Percentiles rank a stretch among this genome's conserved stretches.
These are phyloP conservation scores for Oxycera nigricornis DNA, from an alignment of 2,888 invertebrate genomes.

Conservation along the genomic window DNA sequence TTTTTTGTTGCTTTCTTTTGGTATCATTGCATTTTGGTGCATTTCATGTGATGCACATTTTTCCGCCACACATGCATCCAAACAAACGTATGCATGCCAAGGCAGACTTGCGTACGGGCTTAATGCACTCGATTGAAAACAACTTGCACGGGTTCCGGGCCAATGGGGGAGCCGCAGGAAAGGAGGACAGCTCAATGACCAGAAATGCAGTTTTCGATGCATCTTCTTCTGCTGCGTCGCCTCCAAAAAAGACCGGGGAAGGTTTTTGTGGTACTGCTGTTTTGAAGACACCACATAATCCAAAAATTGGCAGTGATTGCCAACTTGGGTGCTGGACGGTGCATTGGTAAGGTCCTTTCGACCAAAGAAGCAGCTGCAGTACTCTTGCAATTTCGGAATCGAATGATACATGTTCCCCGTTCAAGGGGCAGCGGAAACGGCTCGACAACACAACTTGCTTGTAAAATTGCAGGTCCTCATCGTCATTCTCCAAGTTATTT, in stretches of 20 bases:
- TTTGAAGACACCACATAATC: constrained; percentile 19
- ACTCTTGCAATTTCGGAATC: no score
- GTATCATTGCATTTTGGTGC: constrained; percentile 26
- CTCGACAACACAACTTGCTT: no score
- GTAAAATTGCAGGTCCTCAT: no score
- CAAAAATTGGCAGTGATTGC: constrained; percentile 17
- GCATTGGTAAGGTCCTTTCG: neutral
- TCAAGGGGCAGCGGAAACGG: no score
- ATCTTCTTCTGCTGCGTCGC: constrained; percentile 31
- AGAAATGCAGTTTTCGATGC: constrained; percentile 35
- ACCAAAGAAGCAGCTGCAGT: no score
- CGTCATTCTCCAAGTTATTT: no score
- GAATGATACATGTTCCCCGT: no score
- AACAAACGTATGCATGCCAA: neutral
- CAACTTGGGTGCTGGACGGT: neutral
- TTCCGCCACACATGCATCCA: neutral
- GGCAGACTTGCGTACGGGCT: neutral
- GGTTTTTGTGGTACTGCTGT: constrained; percentile 18
- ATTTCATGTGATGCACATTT: constrained; percentile 17
- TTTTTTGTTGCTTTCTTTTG: neutral
- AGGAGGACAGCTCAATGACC: neutral
- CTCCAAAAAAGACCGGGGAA: constrained; percentile 24
- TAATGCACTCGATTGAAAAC: neutral
- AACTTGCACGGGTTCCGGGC: neutral
- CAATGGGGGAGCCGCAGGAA: neutral